Percentiles rank a stretch among this genome's conserved stretches.
Conservation (phyloP, 2,797 vertebrate species). For the Argya squamiceps region DNA sequence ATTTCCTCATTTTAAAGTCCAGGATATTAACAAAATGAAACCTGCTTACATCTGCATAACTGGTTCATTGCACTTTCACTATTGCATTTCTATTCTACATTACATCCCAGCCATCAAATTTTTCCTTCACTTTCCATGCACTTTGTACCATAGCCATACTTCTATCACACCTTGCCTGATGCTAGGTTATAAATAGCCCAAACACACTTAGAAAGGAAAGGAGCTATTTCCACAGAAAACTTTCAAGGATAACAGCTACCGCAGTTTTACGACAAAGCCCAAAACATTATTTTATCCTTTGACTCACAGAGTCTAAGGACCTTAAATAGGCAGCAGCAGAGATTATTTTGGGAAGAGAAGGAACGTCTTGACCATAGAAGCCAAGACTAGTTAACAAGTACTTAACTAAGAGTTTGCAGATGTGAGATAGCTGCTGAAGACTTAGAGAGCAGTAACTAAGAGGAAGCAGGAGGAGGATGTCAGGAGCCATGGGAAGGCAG, state of each 20-base stretch:
- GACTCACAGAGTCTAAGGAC: background rate
- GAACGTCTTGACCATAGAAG: background rate
- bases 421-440: background rate
- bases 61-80: background rate
- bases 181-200: background rate
- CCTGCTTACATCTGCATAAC: background rate
- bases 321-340: background rate
- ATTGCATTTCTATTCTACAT: background rate
- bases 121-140: background rate
- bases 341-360: background rate
- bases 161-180: background rate
- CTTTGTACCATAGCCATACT: background rate
- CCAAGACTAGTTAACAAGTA: background rate
- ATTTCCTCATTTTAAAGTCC: background rate
- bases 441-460: background rate
- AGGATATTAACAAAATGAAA: background rate
- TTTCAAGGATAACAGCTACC: background rate
- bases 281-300: background rate
- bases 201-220: background rate
- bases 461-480: background rate
- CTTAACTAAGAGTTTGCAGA: background rate
- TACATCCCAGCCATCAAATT: background rate
- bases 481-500: background rate
- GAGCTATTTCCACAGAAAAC: background rate
- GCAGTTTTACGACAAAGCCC: background rate